Conservation (phyloP, 2,888 invertebrate genomes). For the Caenorhabditis doughertyi region DNA sequence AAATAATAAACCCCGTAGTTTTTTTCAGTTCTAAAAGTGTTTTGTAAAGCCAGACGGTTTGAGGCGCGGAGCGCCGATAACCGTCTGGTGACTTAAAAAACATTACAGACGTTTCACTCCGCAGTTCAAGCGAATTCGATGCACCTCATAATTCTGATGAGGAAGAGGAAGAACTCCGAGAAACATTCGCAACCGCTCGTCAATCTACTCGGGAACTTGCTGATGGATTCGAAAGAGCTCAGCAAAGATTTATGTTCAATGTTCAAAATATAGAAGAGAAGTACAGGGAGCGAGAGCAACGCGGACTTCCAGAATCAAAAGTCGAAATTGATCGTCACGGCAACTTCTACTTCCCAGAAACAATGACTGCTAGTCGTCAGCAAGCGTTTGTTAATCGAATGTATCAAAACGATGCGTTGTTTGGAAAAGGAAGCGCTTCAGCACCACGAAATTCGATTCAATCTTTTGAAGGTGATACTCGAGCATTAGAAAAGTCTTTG, state of each 20-base stretch:
- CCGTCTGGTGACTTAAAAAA: too few relatives aligned
- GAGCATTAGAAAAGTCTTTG: slow-evolving; percentile 17
- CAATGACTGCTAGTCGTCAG: slow-evolving; percentile 31
- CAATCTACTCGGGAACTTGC: slow-evolving; percentile 20
- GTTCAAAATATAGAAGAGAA: slow-evolving; percentile 34
- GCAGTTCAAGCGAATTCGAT: slow-evolving; percentile 17
- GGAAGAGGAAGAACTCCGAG: background rate
- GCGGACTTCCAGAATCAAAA: slow-evolving; percentile 21
- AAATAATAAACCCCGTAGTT: too few relatives aligned
- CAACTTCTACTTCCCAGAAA: slow-evolving; percentile 47
- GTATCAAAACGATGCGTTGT: slow-evolving; percentile 21
- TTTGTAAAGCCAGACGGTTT: too few relatives aligned
- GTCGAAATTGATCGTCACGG: slow-evolving; percentile 52
- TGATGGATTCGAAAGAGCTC: slow-evolving; percentile 37
- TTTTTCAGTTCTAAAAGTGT: too few relatives aligned
- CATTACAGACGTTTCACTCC: background rate
- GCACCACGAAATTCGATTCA: slow-evolving; percentile 52
- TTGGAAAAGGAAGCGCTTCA: slow-evolving; percentile 51
- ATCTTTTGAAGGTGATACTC: slow-evolving; percentile 38
- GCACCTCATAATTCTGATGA: background rate
- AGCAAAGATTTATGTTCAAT: slow-evolving; percentile 48
- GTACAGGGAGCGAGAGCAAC: slow-evolving; percentile 24
- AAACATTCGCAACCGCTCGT: background rate
- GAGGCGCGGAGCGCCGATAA: too few relatives aligned
- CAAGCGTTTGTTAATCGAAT: slow-evolving; percentile 44